These are phyloP conservation scores for Sinocyclocheilus maitianheensis DNA, from an alignment of 2,113 vertebrate genomes.

Conservation along the genomic window DNA sequence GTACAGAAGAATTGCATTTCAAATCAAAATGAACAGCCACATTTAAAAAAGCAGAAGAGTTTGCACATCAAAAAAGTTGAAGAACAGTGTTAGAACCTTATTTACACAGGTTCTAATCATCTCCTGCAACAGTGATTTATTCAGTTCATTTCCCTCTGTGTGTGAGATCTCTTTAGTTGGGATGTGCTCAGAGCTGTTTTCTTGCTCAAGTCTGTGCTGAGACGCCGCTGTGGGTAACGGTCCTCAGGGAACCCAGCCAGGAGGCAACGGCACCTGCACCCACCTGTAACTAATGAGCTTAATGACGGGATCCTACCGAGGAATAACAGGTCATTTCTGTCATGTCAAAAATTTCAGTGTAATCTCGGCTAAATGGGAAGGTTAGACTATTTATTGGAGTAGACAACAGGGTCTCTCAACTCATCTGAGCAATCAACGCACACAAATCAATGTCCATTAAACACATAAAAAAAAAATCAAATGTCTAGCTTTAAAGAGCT, in stretches of 20 bases:
- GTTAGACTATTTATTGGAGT: slow-evolving; percentile 4
- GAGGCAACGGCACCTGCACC: slow-evolving; percentile 33
- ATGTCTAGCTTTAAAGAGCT: slow-evolving; percentile 20
- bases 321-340: slow-evolving; percentile 3
- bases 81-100: background rate
- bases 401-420: slow-evolving; percentile 14
- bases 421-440: slow-evolving; percentile 29
- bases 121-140: slow-evolving; percentile 13
- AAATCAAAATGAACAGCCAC: background rate
- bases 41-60: too few species aligned
- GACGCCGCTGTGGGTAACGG: slow-evolving; percentile 10
- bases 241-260: slow-evolving; percentile 30
- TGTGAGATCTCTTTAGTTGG: slow-evolving; percentile 3
- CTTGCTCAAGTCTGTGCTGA: slow-evolving; percentile 45
- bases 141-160: background rate
- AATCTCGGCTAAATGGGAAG: slow-evolving; percentile 2
- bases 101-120: slow-evolving; percentile 4
- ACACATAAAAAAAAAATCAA: slow-evolving; percentile 9
- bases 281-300: slow-evolving; percentile 42
- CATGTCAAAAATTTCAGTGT: background rate
- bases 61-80: background rate
- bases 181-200: background rate
- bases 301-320: slow-evolving; percentile 9
- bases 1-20: background rate
- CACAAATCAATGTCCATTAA: slow-evolving; percentile 41